phyloP scores from a whole-genome alignment of 2,888 invertebrate species.

The Aphodius sticticus region DNA sequence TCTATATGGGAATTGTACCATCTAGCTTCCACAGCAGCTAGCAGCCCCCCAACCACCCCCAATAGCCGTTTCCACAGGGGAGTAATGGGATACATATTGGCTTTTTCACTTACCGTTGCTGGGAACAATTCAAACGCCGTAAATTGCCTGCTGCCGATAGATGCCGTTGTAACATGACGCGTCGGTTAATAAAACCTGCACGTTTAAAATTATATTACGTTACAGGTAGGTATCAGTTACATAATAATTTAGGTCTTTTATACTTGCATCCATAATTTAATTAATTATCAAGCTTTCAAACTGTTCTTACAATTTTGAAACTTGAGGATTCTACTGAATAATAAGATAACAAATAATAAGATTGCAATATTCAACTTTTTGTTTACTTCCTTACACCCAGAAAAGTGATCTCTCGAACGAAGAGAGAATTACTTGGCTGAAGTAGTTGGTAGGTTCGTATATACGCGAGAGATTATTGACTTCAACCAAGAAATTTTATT shows the following conservation, averaged over 20 bases:
- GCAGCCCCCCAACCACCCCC: not conserved
- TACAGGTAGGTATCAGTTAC: not conserved
- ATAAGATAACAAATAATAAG: too few species aligned
- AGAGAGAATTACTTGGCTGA: too few species aligned
- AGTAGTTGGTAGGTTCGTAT: too few species aligned
- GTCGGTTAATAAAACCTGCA: not conserved
- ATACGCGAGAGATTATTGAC: too few species aligned
- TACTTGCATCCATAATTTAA: not conserved
- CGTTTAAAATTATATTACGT: not conserved
- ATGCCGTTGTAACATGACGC: not conserved
- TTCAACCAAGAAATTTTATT: too few species aligned
- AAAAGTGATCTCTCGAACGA: too few species aligned
- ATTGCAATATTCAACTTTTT: too few species aligned
- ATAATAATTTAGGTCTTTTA: not conserved
- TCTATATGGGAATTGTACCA: too few species aligned
- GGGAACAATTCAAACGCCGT: not conserved
- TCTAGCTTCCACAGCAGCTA: not conserved
- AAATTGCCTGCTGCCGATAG: not conserved
- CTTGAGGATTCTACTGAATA: too few species aligned
- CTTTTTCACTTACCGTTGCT: not conserved
- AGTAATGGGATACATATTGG: slow-evolving; percentile 4
- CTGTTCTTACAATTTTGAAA: not conserved
- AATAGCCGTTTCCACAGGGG: not conserved
- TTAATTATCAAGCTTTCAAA: not conserved
- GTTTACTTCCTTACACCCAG: too few species aligned